Base-by-base conservation (phyloP, 2,888 invertebrate species). In the Hypena proboscidalis region DNA sequence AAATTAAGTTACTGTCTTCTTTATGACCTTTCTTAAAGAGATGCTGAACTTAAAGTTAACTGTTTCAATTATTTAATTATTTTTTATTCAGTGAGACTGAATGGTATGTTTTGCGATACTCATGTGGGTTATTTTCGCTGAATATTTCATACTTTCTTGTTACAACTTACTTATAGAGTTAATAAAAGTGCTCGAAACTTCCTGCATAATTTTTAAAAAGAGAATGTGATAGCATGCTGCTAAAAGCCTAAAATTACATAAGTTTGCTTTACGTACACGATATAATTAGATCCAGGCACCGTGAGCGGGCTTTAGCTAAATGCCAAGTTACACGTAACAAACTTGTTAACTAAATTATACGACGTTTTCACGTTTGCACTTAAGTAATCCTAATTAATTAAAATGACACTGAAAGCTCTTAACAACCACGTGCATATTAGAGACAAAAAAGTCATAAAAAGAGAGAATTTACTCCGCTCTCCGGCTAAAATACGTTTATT, bases 401-500 rank as follows among this genome's bases (percentile, higher is more conserved):
- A 71, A 67, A 70, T 64, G 58, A 67, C 59, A 63, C 57, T 37
- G 47, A 68, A 63, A 70, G 68, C 46, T 67, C 56, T 38, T 51
- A 49, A 49, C 45, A 49, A 52, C 55, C 50, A 52, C 49, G 39
- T 52, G 51, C 41, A 50, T 64, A 49, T 11, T 42, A 44, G 39
- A 33, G 51, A 47, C 45, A 59, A 57, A 57, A 64, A 58, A 53
- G 34, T 43, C 31, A 32, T 39, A 34, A 45, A 55, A 50, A 30
- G 32, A 48, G 43, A 43, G 54, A 62, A 55, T 63, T 61, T 62
- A 65, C 67, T 64, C 40, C 13, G 70, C 67, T 69, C 67, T 69
- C 57, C 61, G 57, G 63, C 70, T 78, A 77, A 85, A 85, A 83
- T 79, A 82, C 79, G 78, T 83, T 83, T 83, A 83, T 82, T 77